Conservation (phyloP, 2,797 vertebrate genomes). For the Thamnophis elegans region DNA sequence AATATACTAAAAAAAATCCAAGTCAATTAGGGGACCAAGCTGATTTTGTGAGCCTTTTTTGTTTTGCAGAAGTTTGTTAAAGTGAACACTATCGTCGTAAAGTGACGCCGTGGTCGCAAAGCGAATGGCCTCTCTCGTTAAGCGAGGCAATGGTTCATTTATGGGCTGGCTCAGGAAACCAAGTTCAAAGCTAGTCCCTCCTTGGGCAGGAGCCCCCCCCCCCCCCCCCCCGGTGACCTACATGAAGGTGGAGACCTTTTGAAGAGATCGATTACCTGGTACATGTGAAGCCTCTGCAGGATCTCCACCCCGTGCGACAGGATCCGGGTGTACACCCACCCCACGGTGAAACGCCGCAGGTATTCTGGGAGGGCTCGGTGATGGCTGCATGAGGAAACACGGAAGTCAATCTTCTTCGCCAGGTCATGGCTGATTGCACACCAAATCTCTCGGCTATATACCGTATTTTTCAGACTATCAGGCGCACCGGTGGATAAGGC, state of each 20-base stretch:
- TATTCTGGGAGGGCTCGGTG: slow-evolving; percentile 83
- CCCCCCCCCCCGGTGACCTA: too few species aligned
- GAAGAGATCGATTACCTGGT: slow-evolving; percentile 77
- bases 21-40: too few species aligned
- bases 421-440: neutral
- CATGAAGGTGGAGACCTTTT: neutral
- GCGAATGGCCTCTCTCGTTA: neutral
- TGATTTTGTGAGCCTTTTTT: neutral
- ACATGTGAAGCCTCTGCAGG: slow-evolving; percentile 86
- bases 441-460: neutral
- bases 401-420: too few species aligned
- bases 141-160: neutral
- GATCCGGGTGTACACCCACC: slow-evolving; percentile 90
- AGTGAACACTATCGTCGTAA: neutral
- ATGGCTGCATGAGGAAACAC: slow-evolving; percentile 67
- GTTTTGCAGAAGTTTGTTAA: neutral
- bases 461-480: too few species aligned
- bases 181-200: neutral
- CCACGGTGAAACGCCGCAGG: slow-evolving; percentile 87
- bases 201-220: neutral
- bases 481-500: too few species aligned
- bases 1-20: too few species aligned
- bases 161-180: neutral
- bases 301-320: slow-evolving; percentile 89
- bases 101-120: neutral